phyloP scores from a whole-genome alignment of 1,140 invertebrate species.

The Teleogryllus occipitalis region DNA sequence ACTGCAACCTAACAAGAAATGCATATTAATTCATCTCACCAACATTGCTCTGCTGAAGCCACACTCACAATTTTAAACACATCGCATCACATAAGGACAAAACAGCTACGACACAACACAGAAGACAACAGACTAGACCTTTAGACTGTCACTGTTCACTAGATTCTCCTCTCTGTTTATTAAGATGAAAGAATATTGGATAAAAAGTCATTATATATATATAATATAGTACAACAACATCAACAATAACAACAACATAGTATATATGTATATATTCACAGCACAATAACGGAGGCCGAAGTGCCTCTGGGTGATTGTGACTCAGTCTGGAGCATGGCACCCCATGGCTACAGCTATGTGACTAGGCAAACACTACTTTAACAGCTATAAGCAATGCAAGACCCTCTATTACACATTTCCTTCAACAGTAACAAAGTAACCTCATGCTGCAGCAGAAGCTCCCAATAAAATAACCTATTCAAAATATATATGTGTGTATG shows the following conservation, averaged over 20 bases:
- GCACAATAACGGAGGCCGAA: background rate
- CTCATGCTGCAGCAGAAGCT: background rate
- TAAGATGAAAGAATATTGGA: conserved; percentile 1
- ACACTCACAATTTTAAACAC: too few relatives aligned
- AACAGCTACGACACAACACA: background rate
- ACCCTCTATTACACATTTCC: background rate
- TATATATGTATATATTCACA: conserved; percentile 2
- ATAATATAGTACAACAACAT: conserved; percentile 2
- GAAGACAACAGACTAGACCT: conserved; percentile 1
- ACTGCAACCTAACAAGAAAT: too few relatives aligned
- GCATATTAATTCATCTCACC: too few relatives aligned
- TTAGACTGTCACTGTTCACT: background rate
- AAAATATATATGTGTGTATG: background rate
- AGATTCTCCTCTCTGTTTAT: background rate
- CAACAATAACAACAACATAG: background rate
- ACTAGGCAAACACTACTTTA: background rate
- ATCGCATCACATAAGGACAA: background rate
- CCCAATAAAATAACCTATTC: background rate
- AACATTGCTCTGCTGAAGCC: too few relatives aligned
- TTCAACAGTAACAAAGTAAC: background rate
- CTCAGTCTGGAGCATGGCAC: background rate
- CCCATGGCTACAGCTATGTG: background rate
- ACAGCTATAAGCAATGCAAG: background rate
- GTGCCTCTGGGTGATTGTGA: background rate
- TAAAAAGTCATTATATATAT: conserved; percentile 6